phyloP scores from a whole-genome alignment of 2,888 invertebrate species.

The Petrolisthes manimaculis region DNA sequence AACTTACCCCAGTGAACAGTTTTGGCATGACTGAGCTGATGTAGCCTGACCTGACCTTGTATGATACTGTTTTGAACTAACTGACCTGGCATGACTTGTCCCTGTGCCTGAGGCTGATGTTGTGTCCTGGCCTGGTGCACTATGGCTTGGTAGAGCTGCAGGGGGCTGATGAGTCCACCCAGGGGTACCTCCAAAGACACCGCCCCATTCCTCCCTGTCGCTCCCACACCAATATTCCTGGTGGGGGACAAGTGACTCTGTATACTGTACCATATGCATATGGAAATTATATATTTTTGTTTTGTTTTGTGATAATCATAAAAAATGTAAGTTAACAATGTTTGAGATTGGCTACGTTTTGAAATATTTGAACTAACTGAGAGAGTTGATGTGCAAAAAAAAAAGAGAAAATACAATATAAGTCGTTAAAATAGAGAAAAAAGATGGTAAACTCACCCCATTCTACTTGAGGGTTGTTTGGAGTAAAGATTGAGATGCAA shows the following conservation, averaged over 20 bases:
- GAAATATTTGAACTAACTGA: too few relatives aligned
- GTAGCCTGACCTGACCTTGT: not conserved
- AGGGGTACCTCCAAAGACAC: conserved; percentile 51
- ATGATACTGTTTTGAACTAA: not conserved
- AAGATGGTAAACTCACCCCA: conserved; percentile 20
- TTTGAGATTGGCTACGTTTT: too few relatives aligned
- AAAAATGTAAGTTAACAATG: too few relatives aligned
- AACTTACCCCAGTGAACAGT: too few relatives aligned
- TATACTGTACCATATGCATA: not conserved
- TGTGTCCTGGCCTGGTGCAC: conserved; percentile 19
- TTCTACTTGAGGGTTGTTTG: conserved; percentile 14
- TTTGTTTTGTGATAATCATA: too few relatives aligned
- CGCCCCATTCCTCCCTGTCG: conserved; percentile 23
- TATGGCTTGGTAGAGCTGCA: conserved; percentile 43
- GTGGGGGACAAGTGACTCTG: not conserved
- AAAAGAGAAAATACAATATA: too few relatives aligned
- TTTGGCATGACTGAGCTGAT: not conserved
- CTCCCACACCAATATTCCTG: not conserved
- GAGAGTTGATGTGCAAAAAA: not conserved
- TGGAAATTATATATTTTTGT: too few relatives aligned
- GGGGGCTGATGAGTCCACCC: conserved; percentile 32
- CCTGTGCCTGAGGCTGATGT: conserved; percentile 26
- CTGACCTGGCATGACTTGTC: conserved; percentile 23
- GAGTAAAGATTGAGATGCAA: conserved; percentile 49
- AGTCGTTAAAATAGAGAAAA: too few relatives aligned